Evolutionary conservation across 1,140 invertebrate genomes (phyloP).

Genomic region (Drosophila nikananu): DNA sequence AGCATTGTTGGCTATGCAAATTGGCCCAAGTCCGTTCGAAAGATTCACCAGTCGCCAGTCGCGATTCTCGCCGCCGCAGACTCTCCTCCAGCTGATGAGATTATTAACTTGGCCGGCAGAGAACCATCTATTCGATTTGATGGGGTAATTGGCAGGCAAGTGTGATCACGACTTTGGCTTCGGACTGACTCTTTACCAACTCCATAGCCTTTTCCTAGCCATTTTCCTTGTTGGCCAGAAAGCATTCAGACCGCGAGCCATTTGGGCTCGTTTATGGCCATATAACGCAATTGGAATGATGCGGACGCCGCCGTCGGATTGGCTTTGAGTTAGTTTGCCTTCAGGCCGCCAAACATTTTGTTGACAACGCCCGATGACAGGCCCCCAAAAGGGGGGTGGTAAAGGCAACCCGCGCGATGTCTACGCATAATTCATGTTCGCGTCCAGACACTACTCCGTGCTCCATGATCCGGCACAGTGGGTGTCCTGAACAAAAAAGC

Average conservation of each 20-base stretch:
- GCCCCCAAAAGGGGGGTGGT: background rate
- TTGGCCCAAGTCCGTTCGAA: conserved; percentile 27
- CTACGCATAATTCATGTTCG: conserved; percentile 71
- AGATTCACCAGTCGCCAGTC: conserved; percentile 15
- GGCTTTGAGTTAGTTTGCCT: conserved; percentile 24
- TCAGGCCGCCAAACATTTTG: conserved; percentile 34
- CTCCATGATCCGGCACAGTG: conserved; percentile 53
- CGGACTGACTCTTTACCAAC: conserved; percentile 17
- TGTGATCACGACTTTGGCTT: conserved; percentile 50
- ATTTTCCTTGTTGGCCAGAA: conserved; percentile 32
- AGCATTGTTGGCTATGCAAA: conserved; percentile 59
- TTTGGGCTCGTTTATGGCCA: conserved; percentile 63
- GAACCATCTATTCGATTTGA: conserved; percentile 31
- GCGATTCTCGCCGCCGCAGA: conserved; percentile 8
- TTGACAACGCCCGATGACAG: conserved; percentile 58
- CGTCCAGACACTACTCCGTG: conserved; percentile 7
- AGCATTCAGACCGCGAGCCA: conserved; percentile 29
- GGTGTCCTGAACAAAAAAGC: conserved; percentile 4
- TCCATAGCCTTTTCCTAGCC: conserved; percentile 16
- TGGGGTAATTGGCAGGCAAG: conserved; percentile 47
- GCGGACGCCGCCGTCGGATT: conserved; percentile 42
- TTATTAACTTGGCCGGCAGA: conserved; percentile 58
- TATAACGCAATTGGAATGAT: conserved; percentile 74
- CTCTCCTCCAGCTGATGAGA: conserved; percentile 50
- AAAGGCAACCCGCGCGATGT: conserved; percentile 26